These are phyloP conservation scores for Lepilemur ruficaudatus DNA, from an alignment of 2,797 vertebrate species.

Conservation along the genomic window DNA sequence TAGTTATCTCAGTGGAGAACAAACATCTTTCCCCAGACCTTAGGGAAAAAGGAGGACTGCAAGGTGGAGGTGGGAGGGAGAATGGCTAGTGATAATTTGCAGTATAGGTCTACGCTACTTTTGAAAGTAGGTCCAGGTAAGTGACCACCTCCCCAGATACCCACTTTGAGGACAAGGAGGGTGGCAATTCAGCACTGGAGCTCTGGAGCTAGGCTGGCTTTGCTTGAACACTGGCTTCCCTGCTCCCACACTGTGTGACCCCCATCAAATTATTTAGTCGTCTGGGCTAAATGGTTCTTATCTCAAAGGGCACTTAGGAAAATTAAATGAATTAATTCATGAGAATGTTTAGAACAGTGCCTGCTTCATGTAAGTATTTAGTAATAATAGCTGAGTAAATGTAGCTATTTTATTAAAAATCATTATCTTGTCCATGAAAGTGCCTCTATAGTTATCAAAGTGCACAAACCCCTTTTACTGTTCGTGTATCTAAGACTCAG, in stretches of 20 bases:
- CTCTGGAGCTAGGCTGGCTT: not conserved
- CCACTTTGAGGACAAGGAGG: rapidly evolving
- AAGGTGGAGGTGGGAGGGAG: not conserved
- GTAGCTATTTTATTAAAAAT: not conserved
- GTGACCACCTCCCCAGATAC: too few species aligned
- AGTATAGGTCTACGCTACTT: not conserved
- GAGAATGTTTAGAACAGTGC: not conserved
- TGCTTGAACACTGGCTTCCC: too few species aligned
- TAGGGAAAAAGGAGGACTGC: rapidly evolving
- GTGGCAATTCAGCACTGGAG: not conserved
- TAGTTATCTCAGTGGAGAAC: too few species aligned
- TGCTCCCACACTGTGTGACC: not conserved
- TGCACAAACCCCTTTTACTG: too few species aligned
- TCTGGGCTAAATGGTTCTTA: not conserved
- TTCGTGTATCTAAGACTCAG: not conserved
- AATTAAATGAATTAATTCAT: not conserved
- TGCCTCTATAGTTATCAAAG: not conserved
- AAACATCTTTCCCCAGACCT: not conserved
- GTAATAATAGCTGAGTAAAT: not conserved
- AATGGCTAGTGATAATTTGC: not conserved
- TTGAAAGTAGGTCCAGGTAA: not conserved
- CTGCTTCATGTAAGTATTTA: not conserved
- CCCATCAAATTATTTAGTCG: not conserved
- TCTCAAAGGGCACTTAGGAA: not conserved
- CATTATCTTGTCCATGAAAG: not conserved